Base-by-base conservation (phyloP, 2,797 vertebrate genomes). In the Bufotes viridis region DNA sequence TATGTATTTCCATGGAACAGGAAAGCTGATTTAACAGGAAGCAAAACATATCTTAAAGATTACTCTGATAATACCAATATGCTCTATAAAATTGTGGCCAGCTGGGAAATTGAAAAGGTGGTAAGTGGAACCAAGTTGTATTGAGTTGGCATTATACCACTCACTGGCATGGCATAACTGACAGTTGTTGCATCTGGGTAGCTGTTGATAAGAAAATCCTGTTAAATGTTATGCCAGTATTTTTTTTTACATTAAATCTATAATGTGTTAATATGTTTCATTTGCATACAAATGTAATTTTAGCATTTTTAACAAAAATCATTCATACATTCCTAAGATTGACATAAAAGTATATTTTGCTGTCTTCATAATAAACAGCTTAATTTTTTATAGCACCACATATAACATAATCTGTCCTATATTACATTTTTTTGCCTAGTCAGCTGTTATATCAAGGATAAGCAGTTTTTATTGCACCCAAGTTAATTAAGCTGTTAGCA, bases 131-230 rank as follows among this genome's bases (percentile, higher is more conserved):
- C 93, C 91, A 94, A 94, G 92, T 93, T 89, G 86, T 90, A 92
- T 95, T 92, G 92, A 91, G 90, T 90, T 95, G 95, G 94, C 93
- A 91, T 69, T 65, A 92, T 90, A 93, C 91, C 92, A 94, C 92
- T 76, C 88, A 69, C 34, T 92, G 93, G 91, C 92, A 93, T 91
- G 93, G 93, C 90, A 92, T 93, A 91, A 92, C 90, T 92, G 94
- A 93, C 93, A 94, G 91, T 90, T 90, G 86, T 91, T 89, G 91
- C 92, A 94, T 93, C 94, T 95, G 95, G 92, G 85, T 93, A 90
- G 87, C 57, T 85, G 3, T 91, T 92, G 95, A 95, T 95, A 95
- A 95, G 94, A 93, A 95, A 95, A 95, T 94, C 93, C 92, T 92
- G 91, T 93, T 93, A 94, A 85, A 91, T 81, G 90, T 69, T 53